Evolutionary conservation across 2,888 invertebrate genomes (phyloP).

Genomic region (Sinhomidia bicolor): DNA sequence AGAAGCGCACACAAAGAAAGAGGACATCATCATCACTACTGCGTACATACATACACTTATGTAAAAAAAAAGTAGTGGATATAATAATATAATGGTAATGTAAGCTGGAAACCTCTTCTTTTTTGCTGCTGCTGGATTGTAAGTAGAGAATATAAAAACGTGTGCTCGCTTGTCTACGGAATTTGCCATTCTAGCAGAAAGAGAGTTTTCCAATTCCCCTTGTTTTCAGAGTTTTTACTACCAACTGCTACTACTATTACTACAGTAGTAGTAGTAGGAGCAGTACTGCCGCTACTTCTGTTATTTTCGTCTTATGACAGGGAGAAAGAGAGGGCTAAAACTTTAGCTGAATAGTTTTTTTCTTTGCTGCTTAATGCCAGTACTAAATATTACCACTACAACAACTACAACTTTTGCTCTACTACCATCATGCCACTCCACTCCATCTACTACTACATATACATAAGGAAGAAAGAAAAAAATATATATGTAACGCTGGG

Average conservation of each 20-base stretch:
- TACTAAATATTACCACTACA: constrained; percentile 13
- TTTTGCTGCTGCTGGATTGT: neutral
- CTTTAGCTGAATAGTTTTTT: constrained; percentile 31
- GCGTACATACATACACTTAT: neutral
- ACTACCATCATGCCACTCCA: neutral
- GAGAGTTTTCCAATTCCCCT: constrained; percentile 25
- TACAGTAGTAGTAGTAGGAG: no score
- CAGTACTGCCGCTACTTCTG: no score
- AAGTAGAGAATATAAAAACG: constrained; percentile 41
- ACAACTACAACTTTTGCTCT: neutral
- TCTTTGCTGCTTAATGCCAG: constrained; percentile 8
- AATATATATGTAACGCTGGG: no score
- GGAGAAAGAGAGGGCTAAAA: neutral
- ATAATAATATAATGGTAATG: no score
- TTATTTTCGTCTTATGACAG: constrained; percentile 14
- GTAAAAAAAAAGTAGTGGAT: no score
- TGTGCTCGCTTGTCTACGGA: constrained; percentile 46
- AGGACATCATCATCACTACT: constrained; percentile 49
- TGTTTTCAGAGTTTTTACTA: constrained; percentile 37
- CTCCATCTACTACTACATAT: neutral
- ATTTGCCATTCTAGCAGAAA: constrained; percentile 29
- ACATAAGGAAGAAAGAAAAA: no score
- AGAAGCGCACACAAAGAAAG: constrained; percentile 44
- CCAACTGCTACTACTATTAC: constrained; percentile 1
- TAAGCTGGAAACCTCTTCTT: neutral